Evolutionary conservation across 2,113 vertebrate genomes (phyloP).

Genomic region (Microtus richardsoni): DNA sequence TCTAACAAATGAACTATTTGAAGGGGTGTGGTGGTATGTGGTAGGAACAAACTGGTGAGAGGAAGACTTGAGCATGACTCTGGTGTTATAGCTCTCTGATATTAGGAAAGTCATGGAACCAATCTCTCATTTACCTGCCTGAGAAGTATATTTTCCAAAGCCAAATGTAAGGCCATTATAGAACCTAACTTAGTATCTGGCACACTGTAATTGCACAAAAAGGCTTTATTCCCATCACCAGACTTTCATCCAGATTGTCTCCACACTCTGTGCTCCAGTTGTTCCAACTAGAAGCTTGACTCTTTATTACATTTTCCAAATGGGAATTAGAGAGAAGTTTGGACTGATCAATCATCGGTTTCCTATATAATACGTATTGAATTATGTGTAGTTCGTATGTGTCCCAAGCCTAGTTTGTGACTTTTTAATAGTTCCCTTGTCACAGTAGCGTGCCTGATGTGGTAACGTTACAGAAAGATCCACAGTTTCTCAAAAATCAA

Average conservation of each 20-base stretch:
- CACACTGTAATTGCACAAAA: slow-evolving; percentile 39
- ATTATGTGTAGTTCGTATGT: slow-evolving; percentile 45
- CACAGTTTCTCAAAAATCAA: slow-evolving; percentile 69
- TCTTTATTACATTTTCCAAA: slow-evolving; percentile 40
- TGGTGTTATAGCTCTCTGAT: neutral
- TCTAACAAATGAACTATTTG: neutral
- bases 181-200: neutral
- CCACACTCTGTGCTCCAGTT: neutral
- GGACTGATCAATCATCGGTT: neutral
- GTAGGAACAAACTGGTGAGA: neutral
- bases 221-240: neutral
- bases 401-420: slow-evolving; percentile 53
- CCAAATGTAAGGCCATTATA: neutral
- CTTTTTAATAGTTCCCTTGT: slow-evolving; percentile 67
- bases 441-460: slow-evolving; percentile 57
- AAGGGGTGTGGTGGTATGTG: neutral
- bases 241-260: neutral
- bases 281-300: slow-evolving; percentile 13
- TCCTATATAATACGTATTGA: slow-evolving; percentile 55
- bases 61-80: neutral
- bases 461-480: slow-evolving; percentile 60
- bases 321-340: slow-evolving; percentile 56
- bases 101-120: neutral
- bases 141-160: slow-evolving; percentile 14
- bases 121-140: neutral